Base-by-base conservation (phyloP, 2,113 vertebrate species). In the Recurvirostra avosetta region DNA sequence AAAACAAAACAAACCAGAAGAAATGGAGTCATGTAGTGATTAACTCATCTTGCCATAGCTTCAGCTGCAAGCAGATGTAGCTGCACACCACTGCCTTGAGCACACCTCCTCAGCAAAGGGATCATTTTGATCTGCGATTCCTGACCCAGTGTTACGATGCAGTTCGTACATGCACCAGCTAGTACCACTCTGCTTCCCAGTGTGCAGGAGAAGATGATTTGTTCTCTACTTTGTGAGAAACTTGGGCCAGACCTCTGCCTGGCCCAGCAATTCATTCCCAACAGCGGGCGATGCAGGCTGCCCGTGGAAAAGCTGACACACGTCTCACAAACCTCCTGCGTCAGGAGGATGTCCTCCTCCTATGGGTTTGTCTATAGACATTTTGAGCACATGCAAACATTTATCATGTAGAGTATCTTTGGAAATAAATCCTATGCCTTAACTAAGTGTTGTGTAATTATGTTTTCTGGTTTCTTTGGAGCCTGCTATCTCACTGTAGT, bases 231-330 rank as follows among this genome's bases (percentile, higher is more conserved):
- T 36, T 5, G 1, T 36, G 34, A 78, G 67, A 40, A 58, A 11
- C 22, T 52, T 0, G 0, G 59, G 23, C 29, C 41, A 78, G 41
- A n/a, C 20, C 41, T 16, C 34, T 82, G 34, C 45, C 50, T 71
- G n/a, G 18, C 43, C 30, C 68, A 53, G 58, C 23, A 77, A 36
- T 3, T 5, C 15, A 10, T 66, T 71, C 15, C 58, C 40, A 72
- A 34, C 30, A 49, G 71, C 0, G 0, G n/a, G 26, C 0, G 0
- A 76, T 12, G 25, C 25, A 25, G 38, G 34, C 45, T 77, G 30
- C 12, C 56, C 2, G 0, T 29, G 43, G 15, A 47, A 76, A 81
- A 61, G 52, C 65, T 66, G 59, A 45, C 55, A 52, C 23, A 22
- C 0, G 0, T 66, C 83, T 74, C 36, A 32, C 53, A 88, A 56